These are phyloP conservation scores for Lasioglossum baleicum DNA, from an alignment of 1,140 invertebrate genomes.

Conservation along the genomic window DNA sequence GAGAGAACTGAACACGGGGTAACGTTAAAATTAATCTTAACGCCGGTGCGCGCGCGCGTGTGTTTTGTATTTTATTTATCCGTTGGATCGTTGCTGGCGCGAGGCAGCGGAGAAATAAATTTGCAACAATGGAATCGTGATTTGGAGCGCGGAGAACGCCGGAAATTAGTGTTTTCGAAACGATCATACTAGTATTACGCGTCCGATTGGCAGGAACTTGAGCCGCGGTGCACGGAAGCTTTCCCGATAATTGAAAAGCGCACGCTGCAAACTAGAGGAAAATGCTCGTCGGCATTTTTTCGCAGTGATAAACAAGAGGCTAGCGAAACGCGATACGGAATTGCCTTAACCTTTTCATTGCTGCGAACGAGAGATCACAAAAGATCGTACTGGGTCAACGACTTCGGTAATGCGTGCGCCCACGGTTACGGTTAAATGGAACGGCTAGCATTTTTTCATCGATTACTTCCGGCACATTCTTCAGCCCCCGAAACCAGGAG, in stretches of 20 bases:
- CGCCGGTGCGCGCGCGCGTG: too few species aligned
- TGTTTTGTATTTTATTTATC: neutral
- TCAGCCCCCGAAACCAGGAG: slow-evolving; percentile 22
- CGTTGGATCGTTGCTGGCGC: neutral
- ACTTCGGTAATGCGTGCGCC: slow-evolving; percentile 28
- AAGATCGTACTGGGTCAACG: slow-evolving; percentile 43
- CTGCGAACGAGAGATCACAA: slow-evolving; percentile 27
- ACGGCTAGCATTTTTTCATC: slow-evolving; percentile 25
- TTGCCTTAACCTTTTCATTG: slow-evolving; percentile 59
- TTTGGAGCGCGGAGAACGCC: neutral
- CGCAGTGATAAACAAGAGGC: slow-evolving; percentile 14
- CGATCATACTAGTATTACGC: neutral
- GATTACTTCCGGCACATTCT: slow-evolving; percentile 38
- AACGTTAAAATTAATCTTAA: too few species aligned
- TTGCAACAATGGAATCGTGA: neutral
- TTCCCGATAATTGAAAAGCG: slow-evolving; percentile 30
- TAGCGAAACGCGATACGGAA: slow-evolving; percentile 40
- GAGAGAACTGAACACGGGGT: too few species aligned
- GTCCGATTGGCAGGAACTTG: neutral
- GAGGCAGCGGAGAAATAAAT: neutral
- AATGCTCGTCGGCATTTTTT: neutral
- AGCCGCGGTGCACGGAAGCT: neutral
- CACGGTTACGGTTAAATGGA: slow-evolving; percentile 21
- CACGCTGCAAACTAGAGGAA: neutral
- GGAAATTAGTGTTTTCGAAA: neutral